Evolutionary conservation across 2,797 vertebrate species (phyloP).

Genomic region (Diglossa cyanea): DNA sequence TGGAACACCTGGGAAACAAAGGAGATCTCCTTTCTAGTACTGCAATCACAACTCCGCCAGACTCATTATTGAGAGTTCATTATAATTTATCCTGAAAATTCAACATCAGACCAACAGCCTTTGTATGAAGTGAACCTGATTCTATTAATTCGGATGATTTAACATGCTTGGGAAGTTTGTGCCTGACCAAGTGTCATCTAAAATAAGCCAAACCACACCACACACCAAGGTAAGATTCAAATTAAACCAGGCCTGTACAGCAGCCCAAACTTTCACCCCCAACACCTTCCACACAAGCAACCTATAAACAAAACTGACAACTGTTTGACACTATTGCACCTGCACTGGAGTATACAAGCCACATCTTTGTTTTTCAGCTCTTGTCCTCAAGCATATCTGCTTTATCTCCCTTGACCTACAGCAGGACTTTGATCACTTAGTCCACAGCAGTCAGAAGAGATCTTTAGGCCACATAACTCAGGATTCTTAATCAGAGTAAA

Average conservation of each 20-base stretch:
- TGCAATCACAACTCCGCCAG: not conserved
- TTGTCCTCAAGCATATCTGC: not conserved
- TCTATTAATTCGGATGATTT: not conserved
- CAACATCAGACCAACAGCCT: not conserved
- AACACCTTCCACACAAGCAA: not conserved
- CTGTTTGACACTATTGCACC: not conserved
- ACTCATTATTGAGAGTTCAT: not conserved
- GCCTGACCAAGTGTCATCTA: not conserved
- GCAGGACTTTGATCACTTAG: not conserved
- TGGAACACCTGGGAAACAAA: constrained; percentile 82
- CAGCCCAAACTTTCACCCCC: not conserved
- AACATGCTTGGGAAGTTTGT: not conserved
- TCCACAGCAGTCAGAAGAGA: not conserved
- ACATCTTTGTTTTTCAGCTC: not conserved
- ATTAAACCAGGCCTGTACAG: not conserved
- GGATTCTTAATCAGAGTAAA: not conserved
- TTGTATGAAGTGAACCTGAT: not conserved
- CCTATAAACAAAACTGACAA: not conserved
- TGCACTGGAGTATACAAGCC: not conserved
- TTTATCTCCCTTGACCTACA: not conserved
- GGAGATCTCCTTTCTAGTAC: not conserved
- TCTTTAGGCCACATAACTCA: not conserved
- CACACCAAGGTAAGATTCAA: not conserved
- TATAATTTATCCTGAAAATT: not conserved
- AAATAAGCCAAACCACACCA: not conserved